A percentile compares a stretch with the other conserved stretches of the same genome.
Conservation (phyloP, 2,797 vertebrate genomes). For the Rhinogobio ventralis region DNA sequence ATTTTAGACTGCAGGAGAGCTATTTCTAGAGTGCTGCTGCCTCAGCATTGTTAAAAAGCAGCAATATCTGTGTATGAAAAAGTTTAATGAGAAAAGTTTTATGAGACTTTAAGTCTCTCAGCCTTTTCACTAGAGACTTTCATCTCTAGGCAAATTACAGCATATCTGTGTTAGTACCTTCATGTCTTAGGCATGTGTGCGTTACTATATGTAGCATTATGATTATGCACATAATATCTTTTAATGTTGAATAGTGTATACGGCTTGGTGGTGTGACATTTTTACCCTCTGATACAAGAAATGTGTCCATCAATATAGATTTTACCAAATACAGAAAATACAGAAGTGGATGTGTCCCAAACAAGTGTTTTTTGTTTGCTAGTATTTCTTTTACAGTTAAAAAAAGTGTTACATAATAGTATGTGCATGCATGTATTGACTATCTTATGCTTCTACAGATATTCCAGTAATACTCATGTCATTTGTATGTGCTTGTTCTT, state of each 20-base stretch:
- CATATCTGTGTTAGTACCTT: conserved; percentile 3
- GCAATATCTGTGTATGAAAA: conserved; percentile 12
- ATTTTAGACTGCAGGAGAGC: background rate
- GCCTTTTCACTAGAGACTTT: conserved; percentile 10
- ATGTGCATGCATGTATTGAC: background rate
- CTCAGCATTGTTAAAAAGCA: conserved; percentile 34
- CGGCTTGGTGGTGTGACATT: background rate
- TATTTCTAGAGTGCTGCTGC: conserved; percentile 22
- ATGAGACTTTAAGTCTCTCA: background rate
- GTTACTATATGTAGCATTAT: background rate
- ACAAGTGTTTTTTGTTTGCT: background rate
- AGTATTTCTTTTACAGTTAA: background rate
- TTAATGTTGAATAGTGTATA: background rate
- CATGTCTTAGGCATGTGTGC: background rate
- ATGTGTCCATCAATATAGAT: background rate
- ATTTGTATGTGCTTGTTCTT: conserved; percentile 41
- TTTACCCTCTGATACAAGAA: background rate
- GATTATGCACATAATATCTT: background rate
- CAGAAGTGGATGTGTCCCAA: background rate
- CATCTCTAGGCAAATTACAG: conserved; percentile 11
- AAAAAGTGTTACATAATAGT: background rate
- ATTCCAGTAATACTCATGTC: conserved; percentile 8
- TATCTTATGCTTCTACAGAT: conserved; percentile 15
- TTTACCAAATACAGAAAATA: background rate
- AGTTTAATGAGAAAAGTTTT: conserved; percentile 20